A percentile compares a stretch with the other conserved stretches of the same genome.
Evolutionary conservation across 1,140 invertebrate species (phyloP).

Genomic region (Rhopalosiphum maidis): DNA sequence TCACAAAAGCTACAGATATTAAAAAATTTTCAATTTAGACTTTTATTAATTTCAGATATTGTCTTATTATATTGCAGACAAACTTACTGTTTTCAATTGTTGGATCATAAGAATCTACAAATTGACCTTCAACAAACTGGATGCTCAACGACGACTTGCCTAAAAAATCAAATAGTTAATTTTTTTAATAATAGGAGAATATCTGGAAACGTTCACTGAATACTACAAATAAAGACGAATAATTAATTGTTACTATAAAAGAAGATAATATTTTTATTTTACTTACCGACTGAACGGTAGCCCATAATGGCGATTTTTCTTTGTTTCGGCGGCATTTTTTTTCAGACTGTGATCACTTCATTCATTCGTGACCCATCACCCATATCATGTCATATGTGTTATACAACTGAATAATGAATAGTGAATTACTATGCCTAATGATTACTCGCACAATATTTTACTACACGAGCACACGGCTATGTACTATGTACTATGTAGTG

Average conservation of each 20-base stretch:
- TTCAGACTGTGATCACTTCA: not conserved
- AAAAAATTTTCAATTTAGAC: not conserved
- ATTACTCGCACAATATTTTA: too few relatives aligned
- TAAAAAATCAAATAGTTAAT: slow-evolving; percentile 62
- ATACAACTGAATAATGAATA: not conserved
- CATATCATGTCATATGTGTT: not conserved
- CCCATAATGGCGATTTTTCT: slow-evolving; percentile 97
- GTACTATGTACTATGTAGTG: not conserved
- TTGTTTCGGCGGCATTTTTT: slow-evolving; percentile 82
- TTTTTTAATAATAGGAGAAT: not conserved
- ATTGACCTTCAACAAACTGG: slow-evolving; percentile 97
- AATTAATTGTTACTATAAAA: not conserved
- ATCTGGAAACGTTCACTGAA: not conserved
- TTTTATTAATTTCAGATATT: not conserved
- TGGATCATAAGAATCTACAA: slow-evolving; percentile 98
- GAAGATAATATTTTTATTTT: slow-evolving; percentile 12
- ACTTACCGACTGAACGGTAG: slow-evolving; percentile 92
- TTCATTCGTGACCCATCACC: not conserved
- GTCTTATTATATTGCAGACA: not conserved
- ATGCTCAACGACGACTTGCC: slow-evolving; percentile 97
- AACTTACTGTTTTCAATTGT: slow-evolving; percentile 98
- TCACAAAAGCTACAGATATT: slow-evolving; percentile 78
- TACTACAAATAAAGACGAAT: not conserved
- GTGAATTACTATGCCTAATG: not conserved
- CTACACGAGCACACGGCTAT: too few relatives aligned